Base-by-base conservation (phyloP, 2,888 invertebrate genomes). In the Gastrophysa polygoni region DNA sequence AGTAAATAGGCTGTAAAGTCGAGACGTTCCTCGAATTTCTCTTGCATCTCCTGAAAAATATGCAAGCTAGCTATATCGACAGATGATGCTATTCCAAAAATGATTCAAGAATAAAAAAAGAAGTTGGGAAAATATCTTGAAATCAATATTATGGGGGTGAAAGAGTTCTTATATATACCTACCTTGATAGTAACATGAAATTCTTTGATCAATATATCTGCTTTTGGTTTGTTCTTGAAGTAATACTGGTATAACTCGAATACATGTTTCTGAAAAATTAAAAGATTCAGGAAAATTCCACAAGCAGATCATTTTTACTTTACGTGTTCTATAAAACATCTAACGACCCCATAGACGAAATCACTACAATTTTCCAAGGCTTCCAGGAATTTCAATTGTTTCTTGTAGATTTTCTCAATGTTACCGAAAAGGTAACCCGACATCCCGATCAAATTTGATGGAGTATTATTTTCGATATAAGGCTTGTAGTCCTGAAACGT, bases 11-110 rank as follows among this genome's bases (percentile, higher is more conserved):
- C 76, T 2, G 78, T 74, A 32, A 80, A 68, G 55, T 76, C 76
- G 17, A 80, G 64, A 44, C 73, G 72, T 67, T 80, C 78, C n/a
- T 71, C 66, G 38, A 82, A 68, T 65, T 80, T 79, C 46, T 80
- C 81, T 59, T 85, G 83, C 44, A 83, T 80, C 68, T 82, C 82
- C 79, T 80, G 55, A 56, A 73, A 72, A 59, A 57, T 56, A n/a
- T n/a, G n/a, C n/a, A n/a, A n/a, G n/a, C n/a, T n/a, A n/a, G n/a
- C n/a, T n/a, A n/a, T n/a, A n/a, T n/a, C n/a, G n/a, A n/a, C n/a
- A n/a, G n/a, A n/a, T n/a, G n/a, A n/a, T n/a, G n/a, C n/a, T n/a
- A n/a, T n/a, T n/a, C n/a, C n/a, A n/a, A n/a, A n/a, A n/a, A n/a
- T n/a, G n/a, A n/a, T n/a, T n/a, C n/a, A n/a, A n/a, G n/a, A n/a